Conservation (phyloP, 1,140 invertebrate genomes). For the Grapholita molesta region DNA sequence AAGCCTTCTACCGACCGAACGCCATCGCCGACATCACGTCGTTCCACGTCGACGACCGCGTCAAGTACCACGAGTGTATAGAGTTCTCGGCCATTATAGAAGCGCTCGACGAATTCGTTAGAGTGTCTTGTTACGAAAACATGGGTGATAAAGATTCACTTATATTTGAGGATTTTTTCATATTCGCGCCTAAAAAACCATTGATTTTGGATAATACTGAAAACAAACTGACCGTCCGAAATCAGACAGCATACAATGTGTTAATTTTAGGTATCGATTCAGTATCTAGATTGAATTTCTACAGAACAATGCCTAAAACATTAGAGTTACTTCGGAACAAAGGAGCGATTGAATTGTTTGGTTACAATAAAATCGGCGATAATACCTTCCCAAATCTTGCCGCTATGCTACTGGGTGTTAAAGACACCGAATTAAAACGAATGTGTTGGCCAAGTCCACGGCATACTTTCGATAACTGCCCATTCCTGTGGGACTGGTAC, state of each 20-base stretch:
- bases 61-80: constrained; percentile 66
- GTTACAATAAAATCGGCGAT: constrained; percentile 90
- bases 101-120: constrained; percentile 80
- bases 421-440: constrained; percentile 79
- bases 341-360: constrained; percentile 83
- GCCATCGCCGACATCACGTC: constrained; percentile 61
- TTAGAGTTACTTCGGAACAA: constrained; percentile 80
- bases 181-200: constrained; percentile 79
- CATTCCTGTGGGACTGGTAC: constrained; percentile 89
- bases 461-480: constrained; percentile 80
- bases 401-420: constrained; percentile 84
- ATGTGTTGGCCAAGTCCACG: constrained; percentile 80
- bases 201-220: constrained; percentile 32
- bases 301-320: constrained; percentile 89
- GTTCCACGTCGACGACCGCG: constrained; percentile 58
- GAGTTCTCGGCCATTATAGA: constrained; percentile 63
- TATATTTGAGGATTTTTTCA: constrained; percentile 84
- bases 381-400: constrained; percentile 92
- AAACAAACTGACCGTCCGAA: constrained; percentile 21
- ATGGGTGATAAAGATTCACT: constrained; percentile 40
- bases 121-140: constrained; percentile 78
- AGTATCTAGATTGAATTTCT: constrained; percentile 90
- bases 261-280: constrained; percentile 92
- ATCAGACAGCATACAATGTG: constrained; percentile 78
- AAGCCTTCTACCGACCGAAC: constrained; percentile 78